phyloP scores from a whole-genome alignment of 2,888 invertebrate species.

The Dryobotodes eremita region DNA sequence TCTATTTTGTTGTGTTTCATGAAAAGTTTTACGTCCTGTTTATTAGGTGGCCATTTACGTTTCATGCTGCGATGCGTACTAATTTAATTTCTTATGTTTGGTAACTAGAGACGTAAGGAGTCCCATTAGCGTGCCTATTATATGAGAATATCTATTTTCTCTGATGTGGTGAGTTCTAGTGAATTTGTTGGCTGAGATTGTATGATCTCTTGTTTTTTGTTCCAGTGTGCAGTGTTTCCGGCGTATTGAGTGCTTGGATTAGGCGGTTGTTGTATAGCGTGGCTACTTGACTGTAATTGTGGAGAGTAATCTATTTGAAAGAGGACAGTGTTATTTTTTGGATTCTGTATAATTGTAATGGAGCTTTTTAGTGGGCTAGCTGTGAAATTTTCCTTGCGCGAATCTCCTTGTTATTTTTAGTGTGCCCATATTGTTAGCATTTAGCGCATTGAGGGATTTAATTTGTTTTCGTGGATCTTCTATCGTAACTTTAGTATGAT shows the following conservation, averaged over 20 bases:
- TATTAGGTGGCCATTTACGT: background rate
- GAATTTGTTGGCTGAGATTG: conserved; percentile 5
- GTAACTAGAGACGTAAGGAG: background rate
- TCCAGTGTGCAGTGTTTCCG: background rate
- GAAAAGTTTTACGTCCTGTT: too few species aligned
- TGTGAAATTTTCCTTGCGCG: too few species aligned
- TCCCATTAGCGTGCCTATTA: background rate
- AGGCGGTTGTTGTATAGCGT: background rate
- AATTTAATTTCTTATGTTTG: background rate
- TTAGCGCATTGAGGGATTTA: background rate
- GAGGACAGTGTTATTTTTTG: background rate
- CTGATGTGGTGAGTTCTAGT: conserved; percentile 3
- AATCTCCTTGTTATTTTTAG: conserved; percentile 7
- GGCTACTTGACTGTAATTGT: background rate
- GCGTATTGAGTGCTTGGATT: background rate
- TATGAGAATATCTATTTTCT: conserved; percentile 13
- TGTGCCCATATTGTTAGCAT: conserved; percentile 13
- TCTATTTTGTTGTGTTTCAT: too few species aligned
- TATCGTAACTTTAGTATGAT: conserved; percentile 5
- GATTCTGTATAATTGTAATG: background rate
- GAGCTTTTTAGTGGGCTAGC: too few species aligned
- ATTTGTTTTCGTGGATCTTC: background rate
- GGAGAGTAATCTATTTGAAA: background rate
- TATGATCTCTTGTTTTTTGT: background rate
- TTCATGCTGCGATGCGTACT: background rate